phyloP scores from a whole-genome alignment of 2,113 vertebrate species.

The Aegypius monachus region DNA sequence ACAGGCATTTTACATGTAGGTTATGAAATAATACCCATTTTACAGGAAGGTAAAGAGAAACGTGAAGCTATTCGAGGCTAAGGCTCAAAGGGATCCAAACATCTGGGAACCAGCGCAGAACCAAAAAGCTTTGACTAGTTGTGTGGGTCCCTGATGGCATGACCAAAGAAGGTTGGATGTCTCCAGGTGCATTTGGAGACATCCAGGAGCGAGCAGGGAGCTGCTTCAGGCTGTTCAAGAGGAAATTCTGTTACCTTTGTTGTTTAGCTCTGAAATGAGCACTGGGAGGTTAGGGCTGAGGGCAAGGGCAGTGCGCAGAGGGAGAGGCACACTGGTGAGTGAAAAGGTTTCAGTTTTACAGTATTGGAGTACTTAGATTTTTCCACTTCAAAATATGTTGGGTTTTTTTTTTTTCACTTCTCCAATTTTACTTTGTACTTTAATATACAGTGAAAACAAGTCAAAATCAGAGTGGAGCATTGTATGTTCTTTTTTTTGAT shows the following conservation, averaged over 20 bases:
- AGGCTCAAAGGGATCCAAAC: not conserved
- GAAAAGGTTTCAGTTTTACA: not conserved
- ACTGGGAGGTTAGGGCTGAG: not conserved
- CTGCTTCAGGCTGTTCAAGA: not conserved
- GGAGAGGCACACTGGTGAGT: not conserved
- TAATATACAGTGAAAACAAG: not conserved
- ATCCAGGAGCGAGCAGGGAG: accelerated
- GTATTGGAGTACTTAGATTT: not conserved
- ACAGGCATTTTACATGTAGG: not conserved
- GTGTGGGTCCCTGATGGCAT: not conserved
- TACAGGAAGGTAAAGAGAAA: not conserved
- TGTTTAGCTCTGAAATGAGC: not conserved
- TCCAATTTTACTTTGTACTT: not conserved
- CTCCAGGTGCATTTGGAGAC: not conserved
- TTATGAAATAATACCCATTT: not conserved
- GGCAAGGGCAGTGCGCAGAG: not conserved
- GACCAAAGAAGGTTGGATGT: not conserved
- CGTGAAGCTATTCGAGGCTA: not conserved
- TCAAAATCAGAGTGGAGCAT: not conserved
- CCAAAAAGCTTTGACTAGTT: not conserved
- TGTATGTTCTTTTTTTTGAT: not conserved
- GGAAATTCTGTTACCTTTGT: not conserved
- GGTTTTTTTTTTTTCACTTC: not conserved
- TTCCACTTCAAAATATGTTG: not conserved
- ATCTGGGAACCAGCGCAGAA: not conserved